Evolutionary conservation across 1,140 invertebrate genomes (phyloP), one percentile per base, ranked within the genome.

Genomic region (Brachionus asplanchnoidis): DNA sequence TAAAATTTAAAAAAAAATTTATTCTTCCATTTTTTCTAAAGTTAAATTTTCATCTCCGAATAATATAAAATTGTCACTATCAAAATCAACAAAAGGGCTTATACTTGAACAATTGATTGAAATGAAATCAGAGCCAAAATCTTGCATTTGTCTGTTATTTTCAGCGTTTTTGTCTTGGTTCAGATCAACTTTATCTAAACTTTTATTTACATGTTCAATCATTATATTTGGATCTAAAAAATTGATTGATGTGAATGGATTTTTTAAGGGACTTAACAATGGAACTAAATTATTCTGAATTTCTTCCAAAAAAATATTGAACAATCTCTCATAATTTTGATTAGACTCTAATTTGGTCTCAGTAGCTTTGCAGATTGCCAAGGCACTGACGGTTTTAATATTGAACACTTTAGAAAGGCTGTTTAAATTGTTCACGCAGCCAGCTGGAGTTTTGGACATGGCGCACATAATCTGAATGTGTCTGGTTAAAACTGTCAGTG

Each of bases 401-500:
- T 82, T 82, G n/a, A 82, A 68, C 66, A 82, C 65, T 82, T 60
- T 65, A 1, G 53, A n/a, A n/a, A 82, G 40, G 26, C 12, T 60
- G 20, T 60, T 42, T 44, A 82, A 82, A 23, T 82, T 68, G n/a
- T 82, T 14, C 9, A 82, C 60, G 23, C 60, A 68, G 8, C 79
- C 79, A 7, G 79, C 46, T n/a, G 79, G 32, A 8, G 23, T 32
- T 28, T 32, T 82, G 4, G 36, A 60, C 53, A 65, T 23, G 20
- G 53, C 44, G 5, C 79, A 82, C 79, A 82, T 82, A 11, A 82
- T 20, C 60, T 68, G 53, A 14, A 82, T 65, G 20, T 82, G 79
- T 65, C 79, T 60, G 26, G 60, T 68, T 23, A 82, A 36, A 3
- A 82, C 53, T n/a, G 46, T 20, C 11, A 82, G 14, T 46, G 73